Evolutionary conservation across 2,888 invertebrate species (phyloP).

Genomic region (Sturmia bella): DNA sequence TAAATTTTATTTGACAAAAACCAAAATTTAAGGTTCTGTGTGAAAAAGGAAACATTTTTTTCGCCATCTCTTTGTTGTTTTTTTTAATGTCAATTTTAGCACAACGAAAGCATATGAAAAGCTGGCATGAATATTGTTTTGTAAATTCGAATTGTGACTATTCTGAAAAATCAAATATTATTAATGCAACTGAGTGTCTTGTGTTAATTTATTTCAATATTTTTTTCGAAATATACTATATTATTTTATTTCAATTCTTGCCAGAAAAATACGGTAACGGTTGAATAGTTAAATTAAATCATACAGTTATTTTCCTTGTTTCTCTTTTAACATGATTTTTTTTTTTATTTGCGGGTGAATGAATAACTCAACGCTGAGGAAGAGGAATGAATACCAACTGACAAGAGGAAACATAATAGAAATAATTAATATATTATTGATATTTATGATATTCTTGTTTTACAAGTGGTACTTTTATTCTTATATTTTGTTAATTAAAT

Average conservation of each 20-base stretch:
- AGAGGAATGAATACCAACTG: constrained; percentile 11
- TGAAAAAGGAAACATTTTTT: not conserved
- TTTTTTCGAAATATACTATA: not conserved
- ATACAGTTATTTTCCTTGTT: not conserved
- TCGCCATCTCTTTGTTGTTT: too few relatives aligned
- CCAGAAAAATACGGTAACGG: constrained; percentile 15
- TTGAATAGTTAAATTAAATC: constrained; percentile 31
- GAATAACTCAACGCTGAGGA: not conserved
- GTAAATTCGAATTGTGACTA: not conserved
- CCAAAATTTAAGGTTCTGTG: too few relatives aligned
- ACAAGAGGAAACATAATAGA: not conserved
- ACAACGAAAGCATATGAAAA: not conserved
- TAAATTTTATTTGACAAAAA: too few relatives aligned
- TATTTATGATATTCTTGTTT: constrained; percentile 42
- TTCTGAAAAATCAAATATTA: not conserved
- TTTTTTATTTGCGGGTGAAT: constrained; percentile 17
- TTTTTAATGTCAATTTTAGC: too few relatives aligned
- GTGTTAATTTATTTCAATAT: constrained; percentile 1
- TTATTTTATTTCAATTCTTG: constrained; percentile 32
- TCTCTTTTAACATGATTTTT: not conserved
- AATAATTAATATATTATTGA: constrained; percentile 5
- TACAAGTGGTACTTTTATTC: constrained; percentile 28
- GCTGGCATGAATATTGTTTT: not conserved
- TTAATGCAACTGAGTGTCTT: constrained; percentile 8
- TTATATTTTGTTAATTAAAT: constrained; percentile 27